Evolutionary conservation across 2,113 vertebrate genomes (phyloP), one percentile per base, ranked within the genome.

Genomic region (Hirundichthys speculiger): DNA sequence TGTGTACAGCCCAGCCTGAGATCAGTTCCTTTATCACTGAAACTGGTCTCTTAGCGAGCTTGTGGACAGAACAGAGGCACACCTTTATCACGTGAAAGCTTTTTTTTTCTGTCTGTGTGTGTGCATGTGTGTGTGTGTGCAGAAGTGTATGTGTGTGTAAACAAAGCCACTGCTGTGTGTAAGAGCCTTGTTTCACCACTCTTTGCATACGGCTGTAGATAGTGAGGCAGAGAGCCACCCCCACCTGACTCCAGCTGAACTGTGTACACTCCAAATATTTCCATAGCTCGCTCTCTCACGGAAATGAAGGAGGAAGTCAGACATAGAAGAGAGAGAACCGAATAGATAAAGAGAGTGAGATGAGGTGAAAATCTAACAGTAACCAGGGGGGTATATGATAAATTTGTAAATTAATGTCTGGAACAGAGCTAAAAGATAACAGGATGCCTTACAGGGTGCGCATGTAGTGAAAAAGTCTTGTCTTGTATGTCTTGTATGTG

Each of bases 261-360:
- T 91, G 88, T 92, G 90, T 89, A 90, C 87, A 91, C 86, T 92
- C 79, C 78, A 91, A 90, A 93, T 84, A 92, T 92, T 92, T 91
- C 89, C 90, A 91, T 89, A 91, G 84, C 45, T 64, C 7, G 73
- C 53, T 24, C 65, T 56, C 57, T 82, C 59, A 73, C 80, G 59
- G 88, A 92, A 88, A 83, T 60, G 13, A 63, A 89, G 69, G 71
- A 85, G 89, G 87, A 91, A 90, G 86, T 85, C 16, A 3, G 43
- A 60, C 49, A 64, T 45, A 56, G 56, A 24, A 30, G 64, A 71
- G 42, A 62, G 45, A n/a, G 27, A 45, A 15, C 4, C 40, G 9
- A 15, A n/a, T 10, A 18, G 18, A 64, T 15, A 60, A 16, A 47
- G 52, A 46, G 0, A 13, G 19, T 52, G 47, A 27, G 50, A 75